These are phyloP conservation scores for Sparus aurata DNA, from an alignment of 2,797 vertebrate genomes.

Conservation along the genomic window DNA sequence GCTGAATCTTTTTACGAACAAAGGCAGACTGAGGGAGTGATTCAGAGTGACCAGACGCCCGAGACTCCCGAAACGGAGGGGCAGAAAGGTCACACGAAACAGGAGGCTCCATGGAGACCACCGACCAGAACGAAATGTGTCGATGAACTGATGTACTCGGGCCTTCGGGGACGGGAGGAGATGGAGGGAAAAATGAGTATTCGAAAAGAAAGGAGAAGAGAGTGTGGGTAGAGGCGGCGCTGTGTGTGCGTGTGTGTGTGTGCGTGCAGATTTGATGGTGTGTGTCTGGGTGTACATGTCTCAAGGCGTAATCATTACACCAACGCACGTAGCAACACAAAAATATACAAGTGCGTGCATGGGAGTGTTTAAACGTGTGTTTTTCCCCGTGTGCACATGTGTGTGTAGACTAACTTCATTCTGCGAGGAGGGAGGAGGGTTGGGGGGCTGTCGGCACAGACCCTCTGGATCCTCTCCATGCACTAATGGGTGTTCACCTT, in stretches of 20 bases:
- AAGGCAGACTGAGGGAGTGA: slow-evolving; percentile 75
- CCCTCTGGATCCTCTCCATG: slow-evolving; percentile 80
- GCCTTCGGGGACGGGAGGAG: slow-evolving; percentile 61
- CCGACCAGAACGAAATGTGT: slow-evolving; percentile 74
- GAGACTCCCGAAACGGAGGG: slow-evolving; percentile 72
- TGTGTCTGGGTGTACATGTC: slow-evolving; percentile 29
- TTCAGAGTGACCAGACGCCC: slow-evolving; percentile 82
- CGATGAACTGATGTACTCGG: slow-evolving; percentile 78
- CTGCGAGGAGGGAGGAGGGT: slow-evolving; percentile 11
- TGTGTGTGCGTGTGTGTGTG: not conserved
- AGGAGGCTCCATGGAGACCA: slow-evolving; percentile 78
- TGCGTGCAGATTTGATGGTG: slow-evolving; percentile 9
- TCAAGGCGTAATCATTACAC: slow-evolving; percentile 40
- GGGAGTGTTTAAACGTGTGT: slow-evolving; percentile 10
- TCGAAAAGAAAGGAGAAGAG: slow-evolving; percentile 49
- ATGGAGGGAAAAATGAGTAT: slow-evolving; percentile 64
- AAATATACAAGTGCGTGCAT: slow-evolving; percentile 30
- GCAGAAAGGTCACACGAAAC: slow-evolving; percentile 84
- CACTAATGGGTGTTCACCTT: slow-evolving; percentile 82
- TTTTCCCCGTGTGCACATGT: not conserved
- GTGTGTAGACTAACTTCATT: slow-evolving; percentile 28
- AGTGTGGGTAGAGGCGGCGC: slow-evolving; percentile 21
- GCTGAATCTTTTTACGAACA: slow-evolving; percentile 76
- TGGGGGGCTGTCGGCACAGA: slow-evolving; percentile 49
- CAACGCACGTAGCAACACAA: slow-evolving; percentile 20